Evolutionary conservation across 2,113 vertebrate genomes (phyloP).

Genomic region (Elanoides forficatus): DNA sequence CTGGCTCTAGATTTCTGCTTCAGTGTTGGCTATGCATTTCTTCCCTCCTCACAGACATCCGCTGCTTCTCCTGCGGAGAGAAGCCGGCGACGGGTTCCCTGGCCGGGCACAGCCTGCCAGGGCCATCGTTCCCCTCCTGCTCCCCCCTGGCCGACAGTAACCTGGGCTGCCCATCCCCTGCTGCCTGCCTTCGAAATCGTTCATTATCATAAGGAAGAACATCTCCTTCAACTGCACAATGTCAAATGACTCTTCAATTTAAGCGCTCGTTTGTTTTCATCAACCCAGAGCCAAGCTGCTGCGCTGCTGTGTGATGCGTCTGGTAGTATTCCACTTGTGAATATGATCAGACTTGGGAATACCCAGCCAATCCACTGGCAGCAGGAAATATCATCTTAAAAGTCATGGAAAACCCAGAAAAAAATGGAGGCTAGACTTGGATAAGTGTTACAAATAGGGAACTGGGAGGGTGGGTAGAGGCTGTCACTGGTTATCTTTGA

Average conservation of each 20-base stretch:
- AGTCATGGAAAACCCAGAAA: neutral
- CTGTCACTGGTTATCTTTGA: neutral
- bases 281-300: neutral
- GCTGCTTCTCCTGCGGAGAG: accelerated
- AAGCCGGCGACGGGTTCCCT: accelerated
- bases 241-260: neutral
- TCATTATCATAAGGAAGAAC: neutral
- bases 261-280: neutral
- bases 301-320: neutral
- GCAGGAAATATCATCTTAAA: neutral
- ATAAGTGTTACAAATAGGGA: accelerated
- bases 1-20: neutral
- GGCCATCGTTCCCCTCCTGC: neutral
- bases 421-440: neutral
- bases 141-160: neutral
- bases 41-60: neutral
- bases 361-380: neutral
- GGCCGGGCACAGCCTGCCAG: neutral
- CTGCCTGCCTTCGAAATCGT: neutral
- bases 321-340: neutral
- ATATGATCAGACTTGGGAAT: neutral
- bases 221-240: constrained; percentile 13
- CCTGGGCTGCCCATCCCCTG: neutral
- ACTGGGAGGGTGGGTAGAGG: neutral
- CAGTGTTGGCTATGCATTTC: neutral